phyloP scores from a whole-genome alignment of 1,140 invertebrate genomes.

The Thaumatotibia leucotreta region DNA sequence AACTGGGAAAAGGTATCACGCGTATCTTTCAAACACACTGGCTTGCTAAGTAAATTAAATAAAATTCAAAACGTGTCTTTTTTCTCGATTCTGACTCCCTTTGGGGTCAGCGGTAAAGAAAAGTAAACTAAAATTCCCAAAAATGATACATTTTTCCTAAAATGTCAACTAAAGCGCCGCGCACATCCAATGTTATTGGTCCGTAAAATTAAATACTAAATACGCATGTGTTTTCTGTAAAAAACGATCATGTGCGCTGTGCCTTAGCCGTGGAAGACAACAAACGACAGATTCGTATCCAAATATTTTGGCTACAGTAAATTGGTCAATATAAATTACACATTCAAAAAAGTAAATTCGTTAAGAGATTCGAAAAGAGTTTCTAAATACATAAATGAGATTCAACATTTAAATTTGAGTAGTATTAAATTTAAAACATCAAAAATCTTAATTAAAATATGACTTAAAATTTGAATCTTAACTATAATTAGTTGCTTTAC shows the following conservation, averaged over 20 bases:
- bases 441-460: neutral
- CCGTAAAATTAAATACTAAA: no score
- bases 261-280: neutral
- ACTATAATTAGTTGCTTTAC: no score
- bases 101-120: no score
- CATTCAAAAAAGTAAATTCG: neutral
- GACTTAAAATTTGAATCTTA: no score
- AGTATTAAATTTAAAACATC: neutral
- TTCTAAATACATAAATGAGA: neutral
- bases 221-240: no score
- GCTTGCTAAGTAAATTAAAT: no score
- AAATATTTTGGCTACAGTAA: neutral
- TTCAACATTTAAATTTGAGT: neutral
- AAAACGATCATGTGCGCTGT: neutral
- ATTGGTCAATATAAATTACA: neutral
- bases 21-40: no score
- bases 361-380: neutral
- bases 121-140: no score
- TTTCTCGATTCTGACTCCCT: no score
- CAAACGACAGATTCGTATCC: neutral
- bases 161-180: neutral
- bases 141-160: neutral
- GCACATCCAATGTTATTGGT: no score
- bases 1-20: neutral
- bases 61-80: no score